These are phyloP conservation scores for Oxyscelio sp. DNA, from an alignment of 2,888 invertebrate genomes.

Conservation along the genomic window DNA sequence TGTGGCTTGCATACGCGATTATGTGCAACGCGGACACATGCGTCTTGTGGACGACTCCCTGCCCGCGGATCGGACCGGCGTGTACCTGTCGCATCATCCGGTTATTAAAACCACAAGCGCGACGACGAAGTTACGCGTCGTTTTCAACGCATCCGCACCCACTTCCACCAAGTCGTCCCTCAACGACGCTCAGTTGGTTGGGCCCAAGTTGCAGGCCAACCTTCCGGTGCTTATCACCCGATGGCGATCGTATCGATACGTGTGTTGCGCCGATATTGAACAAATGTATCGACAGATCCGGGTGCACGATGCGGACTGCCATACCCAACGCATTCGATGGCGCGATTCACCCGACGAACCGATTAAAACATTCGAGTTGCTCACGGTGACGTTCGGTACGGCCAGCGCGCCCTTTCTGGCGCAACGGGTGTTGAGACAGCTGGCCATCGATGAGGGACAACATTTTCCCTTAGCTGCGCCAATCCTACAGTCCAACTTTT, in stretches of 20 bases:
- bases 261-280: slow-evolving; percentile 9
- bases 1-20: not conserved
- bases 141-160: slow-evolving; percentile 27
- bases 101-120: not conserved
- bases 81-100: slow-evolving; percentile 30
- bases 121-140: slow-evolving; percentile 28
- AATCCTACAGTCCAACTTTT: too few species aligned
- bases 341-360: not conserved
- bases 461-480: not conserved
- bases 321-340: slow-evolving; percentile 9
- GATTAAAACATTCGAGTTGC: too few species aligned
- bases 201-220: slow-evolving; percentile 28
- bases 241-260: slow-evolving; percentile 8
- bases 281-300: slow-evolving; percentile 1
- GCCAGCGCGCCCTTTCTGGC: too few species aligned
- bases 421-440: too few species aligned
- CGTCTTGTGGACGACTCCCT: not conserved
- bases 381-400: too few species aligned
- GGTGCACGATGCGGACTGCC: not conserved
- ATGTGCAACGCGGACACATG: too few species aligned
- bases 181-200: too few species aligned
- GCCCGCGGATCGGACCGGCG: not conserved
- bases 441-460: too few species aligned
- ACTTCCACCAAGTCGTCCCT: not conserved
- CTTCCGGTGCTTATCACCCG: not conserved